Evolutionary conservation across 2,113 vertebrate species (phyloP), one percentile per base, ranked within the genome.

Genomic region (Meleagris gallopavo): DNA sequence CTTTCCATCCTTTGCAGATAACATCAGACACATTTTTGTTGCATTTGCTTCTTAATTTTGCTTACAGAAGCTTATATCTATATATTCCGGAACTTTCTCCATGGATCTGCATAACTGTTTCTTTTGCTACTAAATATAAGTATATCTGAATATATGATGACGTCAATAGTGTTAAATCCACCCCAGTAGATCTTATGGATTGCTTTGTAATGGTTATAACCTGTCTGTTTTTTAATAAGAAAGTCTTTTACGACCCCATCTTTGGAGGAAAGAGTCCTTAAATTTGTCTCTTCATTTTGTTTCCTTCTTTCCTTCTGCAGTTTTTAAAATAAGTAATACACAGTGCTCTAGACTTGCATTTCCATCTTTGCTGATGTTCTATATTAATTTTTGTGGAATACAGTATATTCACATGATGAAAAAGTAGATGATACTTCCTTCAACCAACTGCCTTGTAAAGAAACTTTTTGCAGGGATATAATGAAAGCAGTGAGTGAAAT

Each of bases 181-280:
- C 67, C 20, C 46, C 74, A 48, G 45, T 17, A 84, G 81, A 84
- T 22, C 57, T 75, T 66, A 65, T 0, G 8, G 57, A 40, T 84
- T 89, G 25, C 41, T 84, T 94, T 91, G 91, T 84, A 82, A 82
- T 86, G 78, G 66, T 78, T 91, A 90, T 43, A 94, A 82, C 46
- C 78, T 94, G 74, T 75, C 87, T 61, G 13, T 0, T 38, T 95
- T 95, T 95, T 92, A 95, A 91, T 94, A 87, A 89, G 89, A 89
- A 92, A 87, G 34, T 84, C 84, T 95, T 95, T 92, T 95, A 89
- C 72, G 87, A 79, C 52, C 13, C 6, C 5, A 48, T 92, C 66
- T 94, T 95, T 43, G 65, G 52, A 57, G 74, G 25, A 84, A 90
- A 78, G 10, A 4, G 17, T 65, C 25, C 62, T 95, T 95, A 94